A percentile compares a stretch with the other conserved stretches of the same genome.
These are phyloP conservation scores for Turdus rufiventris DNA, from an alignment of 2,113 vertebrate genomes.

Conservation along the genomic window DNA sequence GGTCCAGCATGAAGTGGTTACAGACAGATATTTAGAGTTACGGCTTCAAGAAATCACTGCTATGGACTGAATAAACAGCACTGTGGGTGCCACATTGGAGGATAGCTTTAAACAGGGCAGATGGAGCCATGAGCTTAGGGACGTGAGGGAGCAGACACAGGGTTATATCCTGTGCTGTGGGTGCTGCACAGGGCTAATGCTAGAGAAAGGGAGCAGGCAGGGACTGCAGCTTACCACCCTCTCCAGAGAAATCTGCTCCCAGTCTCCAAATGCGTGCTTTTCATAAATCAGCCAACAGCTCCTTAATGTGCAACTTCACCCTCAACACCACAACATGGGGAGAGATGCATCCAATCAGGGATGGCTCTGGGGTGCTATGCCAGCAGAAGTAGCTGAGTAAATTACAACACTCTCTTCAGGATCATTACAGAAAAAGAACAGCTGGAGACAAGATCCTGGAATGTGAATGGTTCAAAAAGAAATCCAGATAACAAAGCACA, in stretches of 20 bases:
- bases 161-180: accelerated
- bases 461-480: neutral
- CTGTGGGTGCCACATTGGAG: neutral
- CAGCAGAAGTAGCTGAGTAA: neutral
- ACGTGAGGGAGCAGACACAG: neutral
- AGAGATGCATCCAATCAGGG: neutral
- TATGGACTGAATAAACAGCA: neutral
- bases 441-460: neutral
- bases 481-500: neutral
- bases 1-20: neutral
- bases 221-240: neutral
- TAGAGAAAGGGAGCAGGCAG: neutral
- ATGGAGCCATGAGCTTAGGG: neutral
- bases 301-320: neutral
- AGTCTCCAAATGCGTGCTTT: neutral
- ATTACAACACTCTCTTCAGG: neutral
- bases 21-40: neutral
- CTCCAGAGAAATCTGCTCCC: neutral
- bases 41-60: neutral
- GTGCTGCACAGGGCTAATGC: accelerated
- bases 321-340: accelerated
- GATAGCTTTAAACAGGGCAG: neutral
- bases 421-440: neutral
- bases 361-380: neutral
- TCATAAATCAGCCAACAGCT: neutral